Evolutionary conservation across 1,140 invertebrate genomes (phyloP).

Genomic region (Pinna nobilis): DNA sequence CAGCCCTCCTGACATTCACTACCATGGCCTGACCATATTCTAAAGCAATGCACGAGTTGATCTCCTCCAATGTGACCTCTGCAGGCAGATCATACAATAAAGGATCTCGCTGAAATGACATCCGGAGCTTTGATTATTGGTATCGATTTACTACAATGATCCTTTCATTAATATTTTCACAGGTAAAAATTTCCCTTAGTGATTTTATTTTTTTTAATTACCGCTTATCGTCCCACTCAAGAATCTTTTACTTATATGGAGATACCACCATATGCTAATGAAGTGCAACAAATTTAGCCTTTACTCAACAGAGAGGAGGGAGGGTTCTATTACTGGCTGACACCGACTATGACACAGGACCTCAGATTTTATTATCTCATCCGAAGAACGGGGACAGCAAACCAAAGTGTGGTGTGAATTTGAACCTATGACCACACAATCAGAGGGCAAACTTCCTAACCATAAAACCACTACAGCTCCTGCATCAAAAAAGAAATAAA

Average conservation of each 20-base stretch:
- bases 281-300: too few relatives aligned
- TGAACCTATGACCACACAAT: too few relatives aligned
- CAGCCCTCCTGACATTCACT: slow-evolving; percentile 79
- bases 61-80: slow-evolving; percentile 83
- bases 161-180: background rate
- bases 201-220: background rate
- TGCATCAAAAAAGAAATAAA: too few relatives aligned
- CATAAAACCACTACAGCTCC: too few relatives aligned
- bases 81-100: slow-evolving; percentile 81
- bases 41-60: slow-evolving; percentile 82
- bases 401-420: background rate
- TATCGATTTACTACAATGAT: too few relatives aligned
- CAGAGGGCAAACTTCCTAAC: background rate
- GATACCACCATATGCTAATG: too few relatives aligned
- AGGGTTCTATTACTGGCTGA: background rate
- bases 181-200: background rate
- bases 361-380: too few relatives aligned
- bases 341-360: too few relatives aligned
- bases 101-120: slow-evolving; percentile 76
- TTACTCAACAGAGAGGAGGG: too few relatives aligned
- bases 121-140: too few relatives aligned
- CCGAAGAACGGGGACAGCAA: too few relatives aligned
- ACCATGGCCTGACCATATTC: slow-evolving; percentile 85
- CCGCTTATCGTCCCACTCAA: background rate
- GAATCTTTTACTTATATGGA: too few relatives aligned